Conservation (phyloP, 2,797 vertebrate genomes). For the Staurois parvus region DNA sequence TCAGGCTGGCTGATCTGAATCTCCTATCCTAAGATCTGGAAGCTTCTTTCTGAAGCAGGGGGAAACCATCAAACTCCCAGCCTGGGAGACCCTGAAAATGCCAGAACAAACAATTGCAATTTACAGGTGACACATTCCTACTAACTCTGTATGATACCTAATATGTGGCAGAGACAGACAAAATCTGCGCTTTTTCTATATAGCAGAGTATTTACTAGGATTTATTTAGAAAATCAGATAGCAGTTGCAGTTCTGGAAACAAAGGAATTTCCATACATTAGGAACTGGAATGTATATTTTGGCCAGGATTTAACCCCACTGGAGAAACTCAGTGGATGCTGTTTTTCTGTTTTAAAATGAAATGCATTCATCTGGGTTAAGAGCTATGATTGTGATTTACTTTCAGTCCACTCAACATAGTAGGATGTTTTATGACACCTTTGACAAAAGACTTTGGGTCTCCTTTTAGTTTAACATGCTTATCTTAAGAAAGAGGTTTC, state of each 20-base stretch:
- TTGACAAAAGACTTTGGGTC: background rate
- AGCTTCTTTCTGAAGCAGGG: no score
- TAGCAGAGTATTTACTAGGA: background rate
- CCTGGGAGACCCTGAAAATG: no score
- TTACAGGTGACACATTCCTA: no score
- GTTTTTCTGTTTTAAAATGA: conserved; percentile 8
- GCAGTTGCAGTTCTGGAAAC: conserved; percentile 22
- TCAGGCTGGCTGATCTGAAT: no score
- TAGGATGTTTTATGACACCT: background rate
- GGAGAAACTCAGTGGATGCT: conserved; percentile 13
- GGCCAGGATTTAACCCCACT: conserved; percentile 2
- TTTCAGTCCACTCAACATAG: background rate
- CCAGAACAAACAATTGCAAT: no score
- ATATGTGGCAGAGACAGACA: no score
- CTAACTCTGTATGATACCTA: no score
- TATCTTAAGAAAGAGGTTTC: background rate
- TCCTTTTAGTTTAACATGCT: background rate
- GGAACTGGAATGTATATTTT: conserved; percentile 30
- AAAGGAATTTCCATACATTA: conserved; percentile 50
- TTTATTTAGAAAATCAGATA: conserved; percentile 19
- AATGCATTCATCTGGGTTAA: conserved; percentile 5
- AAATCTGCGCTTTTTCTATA: background rate
- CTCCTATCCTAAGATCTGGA: no score
- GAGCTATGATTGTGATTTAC: conserved; percentile 9
- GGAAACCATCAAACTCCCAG: no score